These are phyloP conservation scores for Crossoptilon crossoptilon DNA, from an alignment of 2,797 vertebrate species.

Conservation along the genomic window DNA sequence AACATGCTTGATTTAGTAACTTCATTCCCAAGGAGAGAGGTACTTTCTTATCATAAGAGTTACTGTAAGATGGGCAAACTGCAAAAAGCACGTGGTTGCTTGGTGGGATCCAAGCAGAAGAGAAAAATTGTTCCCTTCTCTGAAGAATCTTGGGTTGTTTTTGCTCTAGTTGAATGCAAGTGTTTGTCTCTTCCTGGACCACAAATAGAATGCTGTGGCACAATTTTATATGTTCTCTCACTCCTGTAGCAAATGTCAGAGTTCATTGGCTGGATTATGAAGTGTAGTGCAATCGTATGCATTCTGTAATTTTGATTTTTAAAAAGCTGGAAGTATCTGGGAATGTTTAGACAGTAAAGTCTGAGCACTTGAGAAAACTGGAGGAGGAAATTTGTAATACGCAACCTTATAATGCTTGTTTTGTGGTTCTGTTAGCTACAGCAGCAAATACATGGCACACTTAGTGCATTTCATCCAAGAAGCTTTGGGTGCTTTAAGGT, in stretches of 20 bases:
- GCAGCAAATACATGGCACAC: neutral
- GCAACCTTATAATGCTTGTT: neutral
- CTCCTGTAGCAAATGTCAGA: neutral
- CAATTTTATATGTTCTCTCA: neutral
- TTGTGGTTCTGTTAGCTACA: neutral
- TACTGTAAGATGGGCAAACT: neutral
- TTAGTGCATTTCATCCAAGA: neutral
- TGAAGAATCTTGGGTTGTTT: neutral
- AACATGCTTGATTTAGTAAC: neutral
- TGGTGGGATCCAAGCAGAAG: neutral
- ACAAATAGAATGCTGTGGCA: neutral
- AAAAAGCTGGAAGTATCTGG: neutral
- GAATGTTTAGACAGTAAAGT: neutral
- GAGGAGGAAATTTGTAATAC: neutral
- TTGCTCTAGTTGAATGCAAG: neutral
- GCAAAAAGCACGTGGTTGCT: neutral
- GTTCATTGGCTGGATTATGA: neutral
- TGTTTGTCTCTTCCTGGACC: neutral
- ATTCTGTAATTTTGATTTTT: neutral
- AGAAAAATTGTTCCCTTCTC: neutral
- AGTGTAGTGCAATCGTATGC: neutral
- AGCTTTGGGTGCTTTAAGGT: neutral
- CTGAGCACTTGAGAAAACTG: neutral
- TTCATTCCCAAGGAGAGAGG: neutral
- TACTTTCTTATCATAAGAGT: neutral